Percentiles rank a stretch among this genome's conserved stretches.
Evolutionary conservation across 2,113 vertebrate species (phyloP).

Genomic region (Turnix velox): DNA sequence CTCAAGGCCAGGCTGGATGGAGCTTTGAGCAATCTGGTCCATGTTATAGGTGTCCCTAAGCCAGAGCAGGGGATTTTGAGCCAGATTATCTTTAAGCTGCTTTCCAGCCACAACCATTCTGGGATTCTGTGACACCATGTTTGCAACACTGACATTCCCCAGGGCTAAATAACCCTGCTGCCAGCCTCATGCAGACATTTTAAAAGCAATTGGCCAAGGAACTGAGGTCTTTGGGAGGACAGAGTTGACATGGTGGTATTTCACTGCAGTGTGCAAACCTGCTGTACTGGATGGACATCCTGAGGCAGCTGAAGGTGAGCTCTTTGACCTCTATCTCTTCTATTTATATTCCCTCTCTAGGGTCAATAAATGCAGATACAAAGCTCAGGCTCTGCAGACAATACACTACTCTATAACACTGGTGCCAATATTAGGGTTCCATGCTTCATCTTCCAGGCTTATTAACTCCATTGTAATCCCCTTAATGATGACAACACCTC

Average conservation of each 20-base stretch:
- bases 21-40: too few relatives aligned
- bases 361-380: constrained; percentile 45
- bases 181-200: accelerated
- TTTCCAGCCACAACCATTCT: too few relatives aligned
- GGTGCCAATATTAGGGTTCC: neutral
- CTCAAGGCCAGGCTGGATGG: too few relatives aligned
- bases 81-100: too few relatives aligned
- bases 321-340: constrained; percentile 31
- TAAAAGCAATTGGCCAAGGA: neutral
- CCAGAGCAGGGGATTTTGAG: too few relatives aligned
- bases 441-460: constrained; percentile 29
- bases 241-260: neutral
- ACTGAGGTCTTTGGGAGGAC: neutral
- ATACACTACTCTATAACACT: neutral
- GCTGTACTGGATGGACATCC: neutral
- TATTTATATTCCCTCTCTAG: constrained; percentile 1
- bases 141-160: neutral
- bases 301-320: neutral
- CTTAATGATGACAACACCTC: constrained; percentile 40
- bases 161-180: accelerated
- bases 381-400: neutral
- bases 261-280: neutral
- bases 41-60: too few relatives aligned
- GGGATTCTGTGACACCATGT: accelerated
- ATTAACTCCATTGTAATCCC: constrained; percentile 58